Percentiles rank a stretch among this genome's conserved stretches.
phyloP scores from a whole-genome alignment of 2,113 vertebrate genomes.

The Cranoglanis bouderius region DNA sequence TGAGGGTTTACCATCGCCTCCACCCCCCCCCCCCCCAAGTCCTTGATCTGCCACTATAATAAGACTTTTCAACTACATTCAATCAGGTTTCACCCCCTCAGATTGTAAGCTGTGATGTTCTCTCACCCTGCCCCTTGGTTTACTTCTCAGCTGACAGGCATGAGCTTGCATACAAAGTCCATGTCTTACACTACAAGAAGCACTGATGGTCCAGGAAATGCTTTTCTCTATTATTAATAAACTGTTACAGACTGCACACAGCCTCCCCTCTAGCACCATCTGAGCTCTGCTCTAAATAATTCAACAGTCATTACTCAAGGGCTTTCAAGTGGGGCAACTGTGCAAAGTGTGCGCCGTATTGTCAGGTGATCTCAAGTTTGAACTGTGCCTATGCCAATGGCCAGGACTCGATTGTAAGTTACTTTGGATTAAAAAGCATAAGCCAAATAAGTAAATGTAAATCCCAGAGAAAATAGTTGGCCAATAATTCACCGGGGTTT shows the following conservation, averaged over 20 bases:
- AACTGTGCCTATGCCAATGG: background rate
- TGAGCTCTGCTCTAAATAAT: constrained; percentile 26
- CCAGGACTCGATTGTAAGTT: background rate
- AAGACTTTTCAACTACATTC: background rate
- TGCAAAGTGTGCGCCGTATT: constrained; percentile 1
- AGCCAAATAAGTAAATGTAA: background rate
- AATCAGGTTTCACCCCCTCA: background rate
- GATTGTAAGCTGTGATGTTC: background rate
- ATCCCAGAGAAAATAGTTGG: background rate
- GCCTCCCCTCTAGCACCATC: background rate
- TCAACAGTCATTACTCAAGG: constrained; percentile 10
- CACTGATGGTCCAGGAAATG: constrained; percentile 10
- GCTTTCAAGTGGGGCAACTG: background rate
- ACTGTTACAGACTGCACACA: background rate
- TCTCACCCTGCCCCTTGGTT: background rate
- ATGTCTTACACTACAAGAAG: background rate
- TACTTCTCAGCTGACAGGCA: background rate
- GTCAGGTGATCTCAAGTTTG: background rate
- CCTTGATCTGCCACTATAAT: background rate
- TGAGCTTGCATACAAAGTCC: constrained; percentile 7
- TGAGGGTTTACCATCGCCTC: background rate
- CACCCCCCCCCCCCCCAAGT: too few relatives aligned
- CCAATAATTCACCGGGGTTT: background rate
- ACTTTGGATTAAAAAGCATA: background rate
- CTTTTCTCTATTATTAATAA: constrained; percentile 26